Evolutionary conservation across 2,888 invertebrate genomes (phyloP).

Genomic region (Lumbricus terrestris): DNA sequence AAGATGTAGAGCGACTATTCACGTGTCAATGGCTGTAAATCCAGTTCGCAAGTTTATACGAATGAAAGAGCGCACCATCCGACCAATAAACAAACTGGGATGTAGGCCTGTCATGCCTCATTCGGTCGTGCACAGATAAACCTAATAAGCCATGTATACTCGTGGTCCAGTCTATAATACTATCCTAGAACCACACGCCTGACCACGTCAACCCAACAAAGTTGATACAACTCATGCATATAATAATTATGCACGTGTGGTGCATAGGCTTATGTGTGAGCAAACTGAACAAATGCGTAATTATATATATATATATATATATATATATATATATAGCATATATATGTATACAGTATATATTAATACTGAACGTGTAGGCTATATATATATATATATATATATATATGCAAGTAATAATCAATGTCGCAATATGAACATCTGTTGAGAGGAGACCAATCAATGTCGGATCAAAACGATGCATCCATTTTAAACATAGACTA

Average conservation of each 20-base stretch:
- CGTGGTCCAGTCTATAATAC: neutral
- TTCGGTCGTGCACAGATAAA: too few species aligned
- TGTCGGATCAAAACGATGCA: neutral
- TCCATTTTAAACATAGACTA: neutral
- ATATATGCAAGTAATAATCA: neutral
- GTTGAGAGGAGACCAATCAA: neutral
- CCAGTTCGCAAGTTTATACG: neutral
- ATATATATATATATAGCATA: neutral
- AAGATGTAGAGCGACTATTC: neutral
- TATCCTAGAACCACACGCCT: neutral
- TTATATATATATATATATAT: neutral
- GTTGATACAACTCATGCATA: neutral
- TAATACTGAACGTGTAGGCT: neutral
- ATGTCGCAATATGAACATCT: neutral
- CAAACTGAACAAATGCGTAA: too few species aligned
- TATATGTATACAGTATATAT: neutral
- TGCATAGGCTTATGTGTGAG: too few species aligned
- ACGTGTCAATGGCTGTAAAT: neutral
- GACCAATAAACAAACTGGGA: neutral
- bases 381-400: neutral
- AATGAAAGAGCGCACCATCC: neutral
- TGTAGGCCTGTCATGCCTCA: neutral
- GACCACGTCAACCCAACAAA: neutral
- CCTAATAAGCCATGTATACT: too few species aligned
- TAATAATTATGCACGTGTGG: neutral